These are phyloP conservation scores for Ameiurus melas DNA, from an alignment of 2,113 vertebrate genomes.

Conservation along the genomic window DNA sequence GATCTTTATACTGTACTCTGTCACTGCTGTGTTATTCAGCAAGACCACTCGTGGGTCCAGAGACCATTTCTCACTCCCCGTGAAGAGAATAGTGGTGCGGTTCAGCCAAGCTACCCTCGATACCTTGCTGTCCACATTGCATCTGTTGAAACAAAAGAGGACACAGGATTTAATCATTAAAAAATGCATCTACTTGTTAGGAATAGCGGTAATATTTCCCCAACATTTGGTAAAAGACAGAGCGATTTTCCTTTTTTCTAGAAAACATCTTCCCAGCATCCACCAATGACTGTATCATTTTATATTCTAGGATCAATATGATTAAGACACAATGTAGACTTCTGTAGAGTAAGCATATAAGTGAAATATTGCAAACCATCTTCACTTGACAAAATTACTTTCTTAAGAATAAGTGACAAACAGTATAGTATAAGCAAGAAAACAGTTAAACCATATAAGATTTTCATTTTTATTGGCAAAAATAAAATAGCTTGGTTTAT, in stretches of 20 bases:
- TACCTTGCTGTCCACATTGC: conserved; percentile 91
- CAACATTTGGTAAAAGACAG: conserved; percentile 34
- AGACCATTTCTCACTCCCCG: conserved; percentile 95
- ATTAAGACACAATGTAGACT: neutral
- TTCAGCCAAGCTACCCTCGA: conserved; percentile 96
- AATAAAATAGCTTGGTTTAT: neutral
- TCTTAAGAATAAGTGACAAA: neutral
- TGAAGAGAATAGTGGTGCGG: conserved; percentile 94
- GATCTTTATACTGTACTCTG: conserved; percentile 98
- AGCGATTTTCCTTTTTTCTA: neutral
- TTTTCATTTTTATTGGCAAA: neutral
- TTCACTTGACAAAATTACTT: neutral
- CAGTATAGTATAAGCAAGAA: neutral
- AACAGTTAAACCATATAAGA: neutral
- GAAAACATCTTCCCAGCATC: neutral
- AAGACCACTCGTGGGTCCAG: conserved; percentile 92
- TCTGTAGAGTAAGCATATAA: neutral
- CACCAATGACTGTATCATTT: conserved; percentile 40
- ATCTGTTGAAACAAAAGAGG: conserved; percentile 68
- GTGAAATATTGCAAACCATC: neutral
- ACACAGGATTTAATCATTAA: conserved; percentile 8
- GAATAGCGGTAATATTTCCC: neutral
- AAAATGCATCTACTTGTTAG: conserved; percentile 3
- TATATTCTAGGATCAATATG: conserved; percentile 48
- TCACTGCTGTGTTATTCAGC: conserved; percentile 87